Percentiles rank a stretch among this genome's conserved stretches.
Evolutionary conservation across 1,140 invertebrate genomes (phyloP).

Genomic region (Nilaparvata lugens): DNA sequence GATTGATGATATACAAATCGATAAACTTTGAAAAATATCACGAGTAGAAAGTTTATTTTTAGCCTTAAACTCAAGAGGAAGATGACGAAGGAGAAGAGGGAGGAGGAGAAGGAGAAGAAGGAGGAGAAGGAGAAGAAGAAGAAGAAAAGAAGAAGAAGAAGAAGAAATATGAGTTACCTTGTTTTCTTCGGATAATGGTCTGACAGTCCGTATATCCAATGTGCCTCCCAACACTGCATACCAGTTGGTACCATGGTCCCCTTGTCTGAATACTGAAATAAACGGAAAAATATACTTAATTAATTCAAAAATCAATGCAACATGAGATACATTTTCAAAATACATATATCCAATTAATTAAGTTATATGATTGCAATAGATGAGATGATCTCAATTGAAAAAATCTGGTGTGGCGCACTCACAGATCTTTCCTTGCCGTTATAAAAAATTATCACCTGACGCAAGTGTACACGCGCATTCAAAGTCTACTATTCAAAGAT

Average conservation of each 20-base stretch:
- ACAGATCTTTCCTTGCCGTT: too few relatives aligned
- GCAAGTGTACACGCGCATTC: background rate
- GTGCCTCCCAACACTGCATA: slow-evolving; percentile 63
- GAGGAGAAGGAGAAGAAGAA: background rate
- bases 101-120: background rate
- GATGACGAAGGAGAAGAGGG: background rate
- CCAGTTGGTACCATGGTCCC: slow-evolving; percentile 67
- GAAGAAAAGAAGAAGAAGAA: background rate
- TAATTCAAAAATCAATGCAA: slow-evolving; percentile 11
- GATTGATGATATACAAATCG: too few relatives aligned
- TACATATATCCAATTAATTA: background rate
- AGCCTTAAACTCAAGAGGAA: too few relatives aligned
- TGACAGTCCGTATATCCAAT: slow-evolving; percentile 44
- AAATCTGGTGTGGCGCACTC: too few relatives aligned
- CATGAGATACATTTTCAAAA: background rate
- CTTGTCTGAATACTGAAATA: slow-evolving; percentile 63
- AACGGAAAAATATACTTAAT: too few relatives aligned
- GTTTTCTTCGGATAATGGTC: background rate
- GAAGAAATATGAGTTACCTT: background rate
- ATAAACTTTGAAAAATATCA: too few relatives aligned
- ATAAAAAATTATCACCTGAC: too few relatives aligned
- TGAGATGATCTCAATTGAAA: background rate
- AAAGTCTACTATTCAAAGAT: too few relatives aligned
- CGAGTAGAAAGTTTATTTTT: too few relatives aligned
- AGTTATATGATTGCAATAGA: background rate